A percentile compares a stretch with the other conserved stretches of the same genome.
These are phyloP conservation scores for Exocentrus adspersus DNA, from an alignment of 2,888 invertebrate genomes.

Conservation along the genomic window DNA sequence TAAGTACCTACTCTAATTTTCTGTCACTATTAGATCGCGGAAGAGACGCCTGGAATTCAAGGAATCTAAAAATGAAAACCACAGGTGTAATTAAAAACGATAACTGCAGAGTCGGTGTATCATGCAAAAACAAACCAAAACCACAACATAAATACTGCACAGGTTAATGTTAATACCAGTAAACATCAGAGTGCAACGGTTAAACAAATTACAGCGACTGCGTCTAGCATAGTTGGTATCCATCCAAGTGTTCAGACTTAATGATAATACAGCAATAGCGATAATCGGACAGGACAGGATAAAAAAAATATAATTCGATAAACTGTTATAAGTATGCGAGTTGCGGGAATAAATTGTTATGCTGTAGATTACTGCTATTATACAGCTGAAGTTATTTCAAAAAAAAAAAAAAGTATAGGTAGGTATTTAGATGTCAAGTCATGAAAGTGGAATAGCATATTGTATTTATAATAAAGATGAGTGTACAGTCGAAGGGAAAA, in stretches of 20 bases:
- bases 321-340: slow-evolving; percentile 1
- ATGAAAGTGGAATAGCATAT: no score
- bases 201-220: background rate
- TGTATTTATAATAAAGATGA: no score
- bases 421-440: no score
- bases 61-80: no score
- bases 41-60: no score
- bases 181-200: background rate
- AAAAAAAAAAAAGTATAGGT: no score
- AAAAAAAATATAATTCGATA: background rate
- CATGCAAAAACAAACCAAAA: slow-evolving; percentile 3
- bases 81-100: background rate
- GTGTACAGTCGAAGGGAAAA: no score
- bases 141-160: background rate
- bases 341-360: background rate
- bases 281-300: background rate
- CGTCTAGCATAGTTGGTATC: background rate
- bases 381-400: background rate
- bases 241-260: slow-evolving; percentile 11
- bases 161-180: background rate
- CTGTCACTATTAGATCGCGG: no score
- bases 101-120: background rate
- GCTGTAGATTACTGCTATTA: background rate
- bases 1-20: no score
- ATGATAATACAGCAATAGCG: slow-evolving; percentile 1